phyloP scores from a whole-genome alignment of 2,888 invertebrate genomes.

The Drosophila quasianomalipes region DNA sequence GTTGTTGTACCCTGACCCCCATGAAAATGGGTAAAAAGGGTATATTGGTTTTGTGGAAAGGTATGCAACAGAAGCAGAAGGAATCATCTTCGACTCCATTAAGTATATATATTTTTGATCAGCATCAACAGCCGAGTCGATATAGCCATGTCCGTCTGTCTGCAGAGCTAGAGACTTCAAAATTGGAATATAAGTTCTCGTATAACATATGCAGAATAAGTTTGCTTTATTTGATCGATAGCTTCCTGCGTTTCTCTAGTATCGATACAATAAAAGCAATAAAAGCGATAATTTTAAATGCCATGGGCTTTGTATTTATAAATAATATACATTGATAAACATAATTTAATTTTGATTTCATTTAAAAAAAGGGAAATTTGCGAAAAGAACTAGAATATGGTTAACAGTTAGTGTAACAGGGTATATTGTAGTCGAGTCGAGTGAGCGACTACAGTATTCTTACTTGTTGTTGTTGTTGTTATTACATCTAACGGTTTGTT shows the following conservation, averaged over 20 bases:
- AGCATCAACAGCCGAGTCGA: background rate
- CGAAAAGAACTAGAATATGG: background rate
- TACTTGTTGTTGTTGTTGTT: background rate
- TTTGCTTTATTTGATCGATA: background rate
- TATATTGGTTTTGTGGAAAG: background rate
- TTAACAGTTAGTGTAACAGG: background rate
- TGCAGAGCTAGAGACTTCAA: background rate
- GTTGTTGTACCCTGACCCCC: slow-evolving; percentile 23
- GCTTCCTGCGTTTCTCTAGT: background rate
- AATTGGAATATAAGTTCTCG: background rate
- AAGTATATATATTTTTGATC: background rate
- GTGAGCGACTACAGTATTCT: background rate
- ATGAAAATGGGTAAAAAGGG: background rate
- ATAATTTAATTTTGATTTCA: background rate
- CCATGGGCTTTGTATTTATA: background rate
- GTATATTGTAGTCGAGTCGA: background rate
- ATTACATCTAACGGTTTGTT: slow-evolving; percentile 53
- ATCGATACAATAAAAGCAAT: background rate
- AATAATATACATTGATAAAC: background rate
- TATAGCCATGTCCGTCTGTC: background rate
- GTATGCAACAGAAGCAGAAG: background rate
- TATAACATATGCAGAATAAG: background rate
- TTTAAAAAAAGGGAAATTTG: background rate
- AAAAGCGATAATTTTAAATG: too few species aligned
- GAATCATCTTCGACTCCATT: background rate